Evolutionary conservation across 2,888 invertebrate genomes (phyloP).

Genomic region (Dryadula phaetusa): DNA sequence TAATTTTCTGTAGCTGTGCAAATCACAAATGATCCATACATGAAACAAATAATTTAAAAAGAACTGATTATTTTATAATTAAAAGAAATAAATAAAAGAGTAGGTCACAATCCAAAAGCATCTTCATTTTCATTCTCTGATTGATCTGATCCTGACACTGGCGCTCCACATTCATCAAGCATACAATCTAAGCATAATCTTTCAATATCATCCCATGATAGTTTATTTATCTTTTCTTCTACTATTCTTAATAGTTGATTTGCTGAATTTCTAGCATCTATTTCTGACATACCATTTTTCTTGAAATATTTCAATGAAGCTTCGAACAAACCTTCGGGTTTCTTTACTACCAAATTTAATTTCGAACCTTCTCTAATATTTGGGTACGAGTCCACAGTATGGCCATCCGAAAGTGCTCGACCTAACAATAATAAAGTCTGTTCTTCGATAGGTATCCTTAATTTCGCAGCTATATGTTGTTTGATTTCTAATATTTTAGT

Average conservation of each 20-base stretch:
- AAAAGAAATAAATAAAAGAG: constrained; percentile 21
- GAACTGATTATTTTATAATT: not conserved
- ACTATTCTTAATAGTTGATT: constrained; percentile 84
- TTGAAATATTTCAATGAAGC: constrained; percentile 84
- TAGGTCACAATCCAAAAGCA: constrained; percentile 44
- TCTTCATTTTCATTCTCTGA: constrained; percentile 59
- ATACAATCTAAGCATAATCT: constrained; percentile 55
- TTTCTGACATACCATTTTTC: constrained; percentile 85
- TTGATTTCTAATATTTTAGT: constrained; percentile 88
- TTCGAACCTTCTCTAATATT: constrained; percentile 90
- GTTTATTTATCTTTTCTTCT: constrained; percentile 77
- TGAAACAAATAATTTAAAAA: not conserved
- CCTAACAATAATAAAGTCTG: constrained; percentile 90
- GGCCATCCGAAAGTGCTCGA: constrained; percentile 88
- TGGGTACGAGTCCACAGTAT: constrained; percentile 87
- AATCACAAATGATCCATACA: not conserved
- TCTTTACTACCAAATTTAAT: constrained; percentile 88
- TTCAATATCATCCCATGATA: constrained; percentile 86
- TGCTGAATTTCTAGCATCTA: constrained; percentile 85
- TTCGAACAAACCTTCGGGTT: constrained; percentile 85
- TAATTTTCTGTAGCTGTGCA: not conserved
- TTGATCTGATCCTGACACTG: constrained; percentile 48
- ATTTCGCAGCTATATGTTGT: constrained; percentile 84
- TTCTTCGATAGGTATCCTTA: constrained; percentile 87
- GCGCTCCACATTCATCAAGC: constrained; percentile 41